Conservation (phyloP, 2,113 vertebrate genomes). For the Uropsilus gracilis region DNA sequence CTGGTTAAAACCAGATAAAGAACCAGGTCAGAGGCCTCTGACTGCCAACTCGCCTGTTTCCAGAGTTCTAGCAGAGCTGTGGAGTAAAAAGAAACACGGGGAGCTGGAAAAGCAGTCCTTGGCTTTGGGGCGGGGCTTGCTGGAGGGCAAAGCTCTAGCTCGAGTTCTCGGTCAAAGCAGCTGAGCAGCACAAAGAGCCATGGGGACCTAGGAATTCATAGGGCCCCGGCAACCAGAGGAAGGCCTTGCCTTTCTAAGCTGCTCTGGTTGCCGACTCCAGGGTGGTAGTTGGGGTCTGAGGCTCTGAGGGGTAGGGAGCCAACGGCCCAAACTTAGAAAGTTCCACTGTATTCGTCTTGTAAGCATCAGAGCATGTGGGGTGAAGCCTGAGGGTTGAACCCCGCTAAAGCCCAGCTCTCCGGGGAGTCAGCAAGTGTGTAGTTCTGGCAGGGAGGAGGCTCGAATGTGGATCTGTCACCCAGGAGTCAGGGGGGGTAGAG, state of each 20-base stretch:
- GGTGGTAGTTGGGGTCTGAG: not conserved
- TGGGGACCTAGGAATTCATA: rapidly evolving
- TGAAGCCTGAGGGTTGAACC: not conserved
- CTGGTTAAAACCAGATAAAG: constrained; percentile 71
- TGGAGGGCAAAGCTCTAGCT: constrained; percentile 24
- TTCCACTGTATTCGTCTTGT: not conserved
- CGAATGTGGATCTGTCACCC: not conserved
- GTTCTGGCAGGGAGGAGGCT: not conserved
- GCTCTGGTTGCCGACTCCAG: not conserved
- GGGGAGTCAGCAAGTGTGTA: not conserved
- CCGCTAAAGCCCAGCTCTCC: not conserved
- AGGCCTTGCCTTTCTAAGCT: not conserved
- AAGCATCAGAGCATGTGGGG: not conserved
- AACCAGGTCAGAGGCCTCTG: constrained; percentile 73
- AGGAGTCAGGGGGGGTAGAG: not conserved
- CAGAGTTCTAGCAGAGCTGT: constrained; percentile 12
- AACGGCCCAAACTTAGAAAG: not conserved
- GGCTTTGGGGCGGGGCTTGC: not conserved
- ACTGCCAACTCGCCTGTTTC: constrained; percentile 47
- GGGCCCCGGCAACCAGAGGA: not conserved
- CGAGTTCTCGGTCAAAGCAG: not conserved
- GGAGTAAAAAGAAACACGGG: constrained; percentile 53
- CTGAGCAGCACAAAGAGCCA: not conserved
- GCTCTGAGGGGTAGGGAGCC: not conserved
- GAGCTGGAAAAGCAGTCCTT: not conserved